Evolutionary conservation across 30 jellyfish, hydroid and myxozoan genomes (phyloP), one percentile per base, ranked within the genome.

Genomic region (Mastigias papua): DNA sequence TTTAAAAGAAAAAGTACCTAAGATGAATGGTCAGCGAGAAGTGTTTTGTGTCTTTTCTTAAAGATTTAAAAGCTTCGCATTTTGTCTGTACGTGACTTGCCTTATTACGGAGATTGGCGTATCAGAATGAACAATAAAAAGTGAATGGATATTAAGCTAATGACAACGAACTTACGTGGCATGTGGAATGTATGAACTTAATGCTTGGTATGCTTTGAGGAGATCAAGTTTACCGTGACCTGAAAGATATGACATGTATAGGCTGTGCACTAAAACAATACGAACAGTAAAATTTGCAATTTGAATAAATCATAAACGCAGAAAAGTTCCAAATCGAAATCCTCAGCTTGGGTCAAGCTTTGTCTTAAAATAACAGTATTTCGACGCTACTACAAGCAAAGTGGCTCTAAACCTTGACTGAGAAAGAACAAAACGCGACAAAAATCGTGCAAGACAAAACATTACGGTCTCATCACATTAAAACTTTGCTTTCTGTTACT

Each of bases 191-290:
- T 94, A 94, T 0, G 87, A 1, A 60, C 91, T 89, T 27, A 94
- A 84, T 9, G 78, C 35, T 77, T 84, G 95, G 68, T 86, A 94
- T 2, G 98, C 98, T 71, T 75, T 73, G 30, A 92, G 70, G 32
- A 92, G 75, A 81, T 92, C 98, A 21, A 92, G 86, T 58, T 92
- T 92, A 30, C 98, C 98, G 76, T 92, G 98, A 27, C 98, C 98
- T 92, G 34, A 22, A 65, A 50, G 48, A 35, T 31, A 37, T 37
- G 54, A 37, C 5, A 37, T 37, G 54, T 11, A 3, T 3, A 3
- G 11, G 11, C 54, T 37, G 11, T 11, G 54, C 5, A 37, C 54
- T 5, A 37, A 37, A 37, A 11, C 54, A 37, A 37, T 37, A 37
- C 5, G 11, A 37, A 3, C 5, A 3, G 11, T 3, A 11, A 37